These are phyloP conservation scores for Acropternis orthonyx DNA, from an alignment of 2,797 vertebrate species.

Conservation along the genomic window DNA sequence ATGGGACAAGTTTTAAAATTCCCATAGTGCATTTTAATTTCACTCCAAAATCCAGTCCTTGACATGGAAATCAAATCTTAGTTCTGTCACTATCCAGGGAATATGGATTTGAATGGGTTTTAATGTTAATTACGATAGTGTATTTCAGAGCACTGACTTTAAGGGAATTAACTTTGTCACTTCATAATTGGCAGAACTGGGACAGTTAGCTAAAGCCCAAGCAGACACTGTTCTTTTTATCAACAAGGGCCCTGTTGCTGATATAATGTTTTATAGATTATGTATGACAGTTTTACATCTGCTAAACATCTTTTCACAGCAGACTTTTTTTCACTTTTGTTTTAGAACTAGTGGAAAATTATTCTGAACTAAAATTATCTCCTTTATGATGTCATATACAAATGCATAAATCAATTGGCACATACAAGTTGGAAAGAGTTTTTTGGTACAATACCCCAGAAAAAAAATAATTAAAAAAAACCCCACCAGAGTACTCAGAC, in stretches of 20 bases:
- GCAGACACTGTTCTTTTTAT: slow-evolving; percentile 13
- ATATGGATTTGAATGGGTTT: not conserved
- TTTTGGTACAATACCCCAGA: not conserved
- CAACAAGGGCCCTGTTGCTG: not conserved
- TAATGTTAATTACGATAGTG: not conserved
- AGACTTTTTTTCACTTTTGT: not conserved
- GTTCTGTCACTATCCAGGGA: not conserved
- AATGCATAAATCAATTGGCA: not conserved
- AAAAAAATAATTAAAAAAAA: too few relatives aligned
- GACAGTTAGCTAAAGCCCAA: not conserved
- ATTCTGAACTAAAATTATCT: not conserved
- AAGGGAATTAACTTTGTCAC: slow-evolving; percentile 35
- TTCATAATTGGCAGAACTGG: slow-evolving; percentile 15
- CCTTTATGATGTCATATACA: not conserved
- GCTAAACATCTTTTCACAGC: slow-evolving; percentile 6
- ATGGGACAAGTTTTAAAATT: not conserved
- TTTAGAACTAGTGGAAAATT: not conserved
- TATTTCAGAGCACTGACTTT: slow-evolving; percentile 2
- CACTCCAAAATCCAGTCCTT: not conserved
- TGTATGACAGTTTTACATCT: slow-evolving; percentile 23
- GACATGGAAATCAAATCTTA: not conserved
- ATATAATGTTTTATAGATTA: not conserved
- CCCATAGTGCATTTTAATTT: not conserved
- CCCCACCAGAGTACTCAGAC: not conserved
- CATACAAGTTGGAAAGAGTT: not conserved